Conservation (phyloP, 2,113 vertebrate genomes). For the Solenodon paradoxus region DNA sequence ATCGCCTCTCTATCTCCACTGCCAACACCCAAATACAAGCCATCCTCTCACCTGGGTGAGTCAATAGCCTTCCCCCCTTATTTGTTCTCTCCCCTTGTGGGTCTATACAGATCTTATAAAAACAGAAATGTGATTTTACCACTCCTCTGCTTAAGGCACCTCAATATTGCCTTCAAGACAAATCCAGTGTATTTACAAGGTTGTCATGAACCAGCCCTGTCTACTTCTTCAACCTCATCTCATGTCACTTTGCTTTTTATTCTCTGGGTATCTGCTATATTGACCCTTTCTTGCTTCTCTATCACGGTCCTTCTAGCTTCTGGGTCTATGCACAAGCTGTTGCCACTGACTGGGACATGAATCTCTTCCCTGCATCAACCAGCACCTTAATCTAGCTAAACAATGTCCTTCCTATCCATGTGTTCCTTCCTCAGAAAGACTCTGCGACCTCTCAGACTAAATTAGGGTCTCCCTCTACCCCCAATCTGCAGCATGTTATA, state of each 20-base stretch:
- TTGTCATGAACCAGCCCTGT: neutral
- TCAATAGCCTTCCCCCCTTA: neutral
- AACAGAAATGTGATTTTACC: neutral
- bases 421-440: neutral
- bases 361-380: neutral
- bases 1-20: neutral
- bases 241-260: neutral
- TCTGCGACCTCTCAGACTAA: neutral
- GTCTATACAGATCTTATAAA: neutral
- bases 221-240: neutral
- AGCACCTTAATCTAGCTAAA: neutral
- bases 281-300: neutral
- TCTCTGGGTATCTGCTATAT: neutral
- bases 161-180: neutral
- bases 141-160: neutral
- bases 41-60: neutral
- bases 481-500: neutral
- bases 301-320: neutral
- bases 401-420: neutral
- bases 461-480: neutral
- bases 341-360: neutral
- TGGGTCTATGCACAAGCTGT: neutral
- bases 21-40: neutral
- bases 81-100: neutral
- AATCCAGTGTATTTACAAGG: neutral